phyloP scores from a whole-genome alignment of 2,888 invertebrate genomes.

The Panopea generosa region DNA sequence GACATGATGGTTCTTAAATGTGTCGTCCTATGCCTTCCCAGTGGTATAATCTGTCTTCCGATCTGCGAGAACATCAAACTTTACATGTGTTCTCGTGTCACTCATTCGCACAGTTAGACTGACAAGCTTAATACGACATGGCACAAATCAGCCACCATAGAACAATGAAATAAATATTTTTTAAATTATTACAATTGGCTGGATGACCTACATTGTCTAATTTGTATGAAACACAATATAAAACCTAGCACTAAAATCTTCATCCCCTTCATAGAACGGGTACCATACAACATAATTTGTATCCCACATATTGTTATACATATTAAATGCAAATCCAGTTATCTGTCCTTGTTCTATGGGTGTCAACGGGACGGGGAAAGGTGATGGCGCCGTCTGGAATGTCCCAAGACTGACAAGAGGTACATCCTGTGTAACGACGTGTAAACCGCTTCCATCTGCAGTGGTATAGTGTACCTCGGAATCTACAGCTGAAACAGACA shows the following conservation, averaged over 20 bases:
- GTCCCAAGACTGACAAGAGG: conserved; percentile 73
- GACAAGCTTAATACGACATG: too few species aligned
- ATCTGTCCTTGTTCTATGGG: conserved; percentile 72
- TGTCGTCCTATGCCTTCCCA: too few species aligned
- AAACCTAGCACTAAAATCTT: conserved; percentile 73
- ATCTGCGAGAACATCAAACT: too few species aligned
- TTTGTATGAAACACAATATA: conserved; percentile 26
- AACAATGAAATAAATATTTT: too few species aligned
- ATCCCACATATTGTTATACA: conserved; percentile 83
- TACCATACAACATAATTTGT: conserved; percentile 83
- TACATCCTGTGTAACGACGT: conserved; percentile 71
- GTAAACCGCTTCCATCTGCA: conserved; percentile 56
- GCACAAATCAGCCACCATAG: too few species aligned
- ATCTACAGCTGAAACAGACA: conserved; percentile 63
- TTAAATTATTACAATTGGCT: too few species aligned
- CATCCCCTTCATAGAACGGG: conserved; percentile 71
- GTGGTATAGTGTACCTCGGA: conserved; percentile 60
- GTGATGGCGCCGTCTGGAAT: conserved; percentile 62
- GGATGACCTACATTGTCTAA: too few species aligned
- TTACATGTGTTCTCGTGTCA: too few species aligned
- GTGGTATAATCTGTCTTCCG: too few species aligned
- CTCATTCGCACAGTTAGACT: too few species aligned
- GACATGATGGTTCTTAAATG: too few species aligned
- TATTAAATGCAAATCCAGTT: conserved; percentile 76
- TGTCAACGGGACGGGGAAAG: conserved; percentile 78